Conservation (phyloP, 2,113 vertebrate species). For the Dascyllus trimaculatus region DNA sequence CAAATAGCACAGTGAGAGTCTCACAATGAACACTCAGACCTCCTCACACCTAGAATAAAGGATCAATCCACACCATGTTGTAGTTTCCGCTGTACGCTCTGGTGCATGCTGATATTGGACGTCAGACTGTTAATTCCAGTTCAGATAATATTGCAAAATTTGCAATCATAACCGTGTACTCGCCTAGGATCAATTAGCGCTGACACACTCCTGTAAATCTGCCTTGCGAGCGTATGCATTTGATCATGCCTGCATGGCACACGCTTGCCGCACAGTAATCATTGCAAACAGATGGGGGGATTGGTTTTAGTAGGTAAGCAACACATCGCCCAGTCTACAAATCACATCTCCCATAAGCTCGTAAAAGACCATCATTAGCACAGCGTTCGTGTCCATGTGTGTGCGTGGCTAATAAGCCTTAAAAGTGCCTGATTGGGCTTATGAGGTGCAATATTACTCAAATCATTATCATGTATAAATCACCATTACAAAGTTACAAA, state of each 20-base stretch:
- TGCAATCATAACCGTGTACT: conserved; percentile 5
- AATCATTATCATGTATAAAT: conserved; percentile 63
- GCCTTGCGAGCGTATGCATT: neutral
- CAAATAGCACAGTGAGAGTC: conserved; percentile 38
- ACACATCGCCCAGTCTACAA: conserved; percentile 52
- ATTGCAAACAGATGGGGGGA: conserved; percentile 9
- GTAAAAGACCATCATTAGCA: conserved; percentile 62
- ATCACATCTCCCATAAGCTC: conserved; percentile 59
- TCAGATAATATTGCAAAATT: neutral
- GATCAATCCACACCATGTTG: neutral
- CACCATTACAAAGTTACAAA: conserved; percentile 56
- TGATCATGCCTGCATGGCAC: neutral
- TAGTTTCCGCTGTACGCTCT: neutral
- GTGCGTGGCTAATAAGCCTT: conserved; percentile 60
- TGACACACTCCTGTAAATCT: neutral
- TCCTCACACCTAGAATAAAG: conserved; percentile 16
- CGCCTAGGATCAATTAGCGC: conserved; percentile 13
- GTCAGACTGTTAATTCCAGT: neutral
- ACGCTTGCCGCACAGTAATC: conserved; percentile 32
- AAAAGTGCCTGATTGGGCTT: conserved; percentile 51
- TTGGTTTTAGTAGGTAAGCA: conserved; percentile 30
- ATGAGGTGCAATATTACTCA: conserved; percentile 56
- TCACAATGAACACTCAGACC: conserved; percentile 9
- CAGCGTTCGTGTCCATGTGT: conserved; percentile 23
- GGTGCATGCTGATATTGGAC: neutral